phyloP scores from a whole-genome alignment of 2,888 invertebrate species.

The Trissonchulus latispiculum region DNA sequence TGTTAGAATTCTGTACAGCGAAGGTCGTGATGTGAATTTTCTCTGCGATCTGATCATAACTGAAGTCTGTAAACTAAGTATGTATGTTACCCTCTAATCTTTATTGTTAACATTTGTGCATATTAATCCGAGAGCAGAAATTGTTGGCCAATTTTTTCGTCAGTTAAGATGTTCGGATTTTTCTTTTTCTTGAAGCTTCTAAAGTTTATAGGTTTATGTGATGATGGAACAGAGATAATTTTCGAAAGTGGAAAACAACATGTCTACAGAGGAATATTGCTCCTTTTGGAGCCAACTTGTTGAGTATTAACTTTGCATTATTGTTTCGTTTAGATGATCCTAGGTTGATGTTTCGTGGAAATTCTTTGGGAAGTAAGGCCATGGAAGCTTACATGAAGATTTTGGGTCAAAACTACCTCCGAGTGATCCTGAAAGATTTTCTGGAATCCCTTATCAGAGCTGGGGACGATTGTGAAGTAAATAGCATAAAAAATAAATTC shows the following conservation, averaged over 20 bases:
- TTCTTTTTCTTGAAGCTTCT: too few species aligned
- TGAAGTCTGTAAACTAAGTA: constrained; percentile 69
- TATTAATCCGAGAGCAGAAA: too few species aligned
- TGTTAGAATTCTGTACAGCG: constrained; percentile 74
- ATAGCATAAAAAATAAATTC: constrained; percentile 35
- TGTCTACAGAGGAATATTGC: too few species aligned
- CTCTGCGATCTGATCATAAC: constrained; percentile 75
- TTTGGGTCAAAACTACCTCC: constrained; percentile 69
- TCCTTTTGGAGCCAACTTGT: too few species aligned
- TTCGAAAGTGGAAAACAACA: too few species aligned
- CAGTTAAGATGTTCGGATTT: too few species aligned
- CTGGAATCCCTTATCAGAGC: constrained; percentile 51
- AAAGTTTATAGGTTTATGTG: too few species aligned
- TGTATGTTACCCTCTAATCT: too few species aligned
- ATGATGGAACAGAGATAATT: too few species aligned
- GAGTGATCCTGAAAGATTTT: constrained; percentile 68
- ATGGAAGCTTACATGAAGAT: constrained; percentile 87
- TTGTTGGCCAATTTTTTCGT: too few species aligned
- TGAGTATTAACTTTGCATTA: neutral
- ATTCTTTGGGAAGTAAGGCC: constrained; percentile 83
- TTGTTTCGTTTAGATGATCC: constrained; percentile 57
- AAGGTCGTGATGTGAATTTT: constrained; percentile 70
- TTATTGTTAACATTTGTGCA: too few species aligned
- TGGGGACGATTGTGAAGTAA: constrained; percentile 49
- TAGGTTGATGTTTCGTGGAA: constrained; percentile 77